Evolutionary conservation across 2,888 invertebrate genomes (phyloP).

Genomic region (Apoda limacodes): DNA sequence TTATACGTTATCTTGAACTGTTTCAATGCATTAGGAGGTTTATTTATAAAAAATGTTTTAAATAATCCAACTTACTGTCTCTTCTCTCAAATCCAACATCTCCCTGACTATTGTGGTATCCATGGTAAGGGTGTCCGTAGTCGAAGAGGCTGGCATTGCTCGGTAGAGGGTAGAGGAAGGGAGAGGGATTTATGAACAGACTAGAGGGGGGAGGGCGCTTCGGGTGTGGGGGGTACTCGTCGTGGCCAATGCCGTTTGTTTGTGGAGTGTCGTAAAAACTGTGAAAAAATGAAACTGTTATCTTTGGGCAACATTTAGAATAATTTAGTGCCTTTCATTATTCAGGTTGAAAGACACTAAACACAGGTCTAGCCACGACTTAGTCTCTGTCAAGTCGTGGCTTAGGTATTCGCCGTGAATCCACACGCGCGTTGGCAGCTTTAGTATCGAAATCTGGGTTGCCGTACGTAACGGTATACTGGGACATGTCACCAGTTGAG

Average conservation of each 20-base stretch:
- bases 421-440: too few species aligned
- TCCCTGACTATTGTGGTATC: slow-evolving; percentile 35
- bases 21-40: not conserved
- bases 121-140: slow-evolving; percentile 57
- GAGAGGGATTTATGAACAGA: slow-evolving; percentile 49
- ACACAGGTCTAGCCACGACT: too few species aligned
- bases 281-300: too few species aligned
- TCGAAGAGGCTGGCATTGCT: slow-evolving; percentile 68
- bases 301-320: too few species aligned
- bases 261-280: slow-evolving; percentile 65
- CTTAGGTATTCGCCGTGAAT: too few species aligned
- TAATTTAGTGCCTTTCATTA: too few species aligned
- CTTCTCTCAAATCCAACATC: slow-evolving; percentile 44
- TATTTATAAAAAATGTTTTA: not conserved
- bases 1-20: not conserved
- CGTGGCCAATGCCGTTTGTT: slow-evolving; percentile 55
- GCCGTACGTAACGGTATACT: too few species aligned
- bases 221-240: slow-evolving; percentile 56
- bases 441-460: too few species aligned
- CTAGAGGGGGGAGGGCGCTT: slow-evolving; percentile 43
- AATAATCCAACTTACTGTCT: slow-evolving; percentile 36
- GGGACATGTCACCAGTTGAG: too few species aligned
- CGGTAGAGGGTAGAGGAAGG: slow-evolving; percentile 53
- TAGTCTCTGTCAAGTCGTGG: too few species aligned
- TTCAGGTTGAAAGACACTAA: too few species aligned